Evolutionary conservation across 2,797 vertebrate species (phyloP).

Genomic region (Garrulus glandarius): DNA sequence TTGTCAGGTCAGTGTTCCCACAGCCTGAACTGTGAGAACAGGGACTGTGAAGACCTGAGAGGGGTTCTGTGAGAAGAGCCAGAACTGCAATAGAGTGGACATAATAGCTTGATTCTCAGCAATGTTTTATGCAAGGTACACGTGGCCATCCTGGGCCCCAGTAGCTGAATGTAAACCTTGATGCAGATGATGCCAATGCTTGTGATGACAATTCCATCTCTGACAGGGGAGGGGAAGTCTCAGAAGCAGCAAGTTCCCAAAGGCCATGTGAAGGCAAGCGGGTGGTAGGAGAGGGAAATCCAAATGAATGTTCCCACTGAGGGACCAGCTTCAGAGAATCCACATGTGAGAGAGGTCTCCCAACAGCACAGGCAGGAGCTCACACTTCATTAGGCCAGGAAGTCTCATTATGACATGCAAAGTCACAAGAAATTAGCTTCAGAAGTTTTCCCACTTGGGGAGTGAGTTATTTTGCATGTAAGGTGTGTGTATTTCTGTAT

Average conservation of each 20-base stretch:
- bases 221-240: neutral
- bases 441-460: neutral
- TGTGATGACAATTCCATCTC: neutral
- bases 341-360: neutral
- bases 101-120: neutral
- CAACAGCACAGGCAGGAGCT: neutral
- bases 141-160: rapidly evolving
- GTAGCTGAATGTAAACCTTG: neutral
- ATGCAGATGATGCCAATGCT: neutral
- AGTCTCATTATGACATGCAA: neutral
- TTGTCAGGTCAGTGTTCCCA: neutral
- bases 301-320: neutral
- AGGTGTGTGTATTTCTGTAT: neutral
- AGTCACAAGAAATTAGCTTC: conserved; percentile 25
- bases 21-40: neutral
- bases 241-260: neutral
- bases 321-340: neutral
- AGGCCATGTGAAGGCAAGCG: neutral
- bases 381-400: neutral
- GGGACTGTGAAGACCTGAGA: neutral
- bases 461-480: neutral
- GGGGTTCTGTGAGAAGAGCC: neutral
- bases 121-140: rapidly evolving
- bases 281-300: neutral
- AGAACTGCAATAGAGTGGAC: neutral